A percentile compares a stretch with the other conserved stretches of the same genome.
These are phyloP conservation scores for Pedetes capensis DNA, from an alignment of 2,113 vertebrate genomes.

Conservation along the genomic window DNA sequence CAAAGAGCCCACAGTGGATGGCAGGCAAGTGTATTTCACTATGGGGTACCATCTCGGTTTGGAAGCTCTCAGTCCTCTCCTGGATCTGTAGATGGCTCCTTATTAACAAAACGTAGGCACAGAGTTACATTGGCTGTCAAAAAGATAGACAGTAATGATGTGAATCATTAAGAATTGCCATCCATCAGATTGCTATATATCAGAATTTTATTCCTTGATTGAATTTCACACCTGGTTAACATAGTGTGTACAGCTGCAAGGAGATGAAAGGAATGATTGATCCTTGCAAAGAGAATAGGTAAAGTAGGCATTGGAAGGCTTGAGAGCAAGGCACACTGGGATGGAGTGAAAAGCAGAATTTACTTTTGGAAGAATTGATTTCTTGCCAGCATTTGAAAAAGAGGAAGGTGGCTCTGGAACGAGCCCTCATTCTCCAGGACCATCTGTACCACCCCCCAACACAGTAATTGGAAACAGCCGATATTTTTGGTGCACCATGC, in stretches of 20 bases:
- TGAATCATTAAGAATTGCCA: not conserved
- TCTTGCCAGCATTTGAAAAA: conserved; percentile 60
- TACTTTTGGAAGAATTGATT: conserved; percentile 66
- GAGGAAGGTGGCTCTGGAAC: conserved; percentile 55
- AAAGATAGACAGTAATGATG: not conserved
- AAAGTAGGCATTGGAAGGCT: not conserved
- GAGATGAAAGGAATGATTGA: conserved; percentile 65
- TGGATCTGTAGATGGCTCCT: conserved; percentile 33
- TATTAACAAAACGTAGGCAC: conserved; percentile 4
- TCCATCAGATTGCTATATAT: not conserved
- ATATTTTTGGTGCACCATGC: conserved; percentile 60
- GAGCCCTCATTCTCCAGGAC: not conserved
- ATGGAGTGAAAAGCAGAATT: conserved; percentile 59
- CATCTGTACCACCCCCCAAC: conserved; percentile 31
- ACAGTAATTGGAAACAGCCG: conserved; percentile 49
- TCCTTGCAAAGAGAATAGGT: conserved; percentile 54
- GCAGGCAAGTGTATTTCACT: not conserved
- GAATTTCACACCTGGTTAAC: conserved; percentile 71
- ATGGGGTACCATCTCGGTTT: conserved; percentile 32
- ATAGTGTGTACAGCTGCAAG: conserved; percentile 62
- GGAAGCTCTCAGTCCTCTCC: conserved; percentile 21
- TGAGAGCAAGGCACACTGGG: conserved; percentile 41
- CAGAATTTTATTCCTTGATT: conserved; percentile 73
- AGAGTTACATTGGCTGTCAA: not conserved
- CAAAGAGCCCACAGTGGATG: not conserved